A percentile compares a stretch with the other conserved stretches of the same genome.
phyloP scores from a whole-genome alignment of 2,113 vertebrate species.

The Chaetops frenatus region DNA sequence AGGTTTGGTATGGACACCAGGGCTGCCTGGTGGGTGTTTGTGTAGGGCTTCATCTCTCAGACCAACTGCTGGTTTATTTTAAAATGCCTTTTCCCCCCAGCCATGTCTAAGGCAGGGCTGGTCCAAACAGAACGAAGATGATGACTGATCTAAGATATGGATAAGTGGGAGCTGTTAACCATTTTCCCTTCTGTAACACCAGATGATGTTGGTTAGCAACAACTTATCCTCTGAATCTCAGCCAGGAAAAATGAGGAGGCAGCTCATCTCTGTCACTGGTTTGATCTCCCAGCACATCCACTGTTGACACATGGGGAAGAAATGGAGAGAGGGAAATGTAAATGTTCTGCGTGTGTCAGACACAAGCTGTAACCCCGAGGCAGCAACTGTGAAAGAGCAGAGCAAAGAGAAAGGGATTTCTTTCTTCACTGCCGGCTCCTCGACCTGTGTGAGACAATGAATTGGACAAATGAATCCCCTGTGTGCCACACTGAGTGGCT shows the following conservation, averaged over 20 bases:
- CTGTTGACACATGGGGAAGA: constrained; percentile 37
- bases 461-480: not conserved
- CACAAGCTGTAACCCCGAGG: not conserved
- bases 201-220: constrained; percentile 53
- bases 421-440: not conserved
- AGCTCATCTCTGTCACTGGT: constrained; percentile 43
- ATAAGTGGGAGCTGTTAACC: constrained; percentile 14
- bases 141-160: not conserved
- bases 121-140: not conserved
- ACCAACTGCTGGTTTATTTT: not conserved
- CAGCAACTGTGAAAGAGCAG: constrained; percentile 13
- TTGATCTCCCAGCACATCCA: constrained; percentile 28
- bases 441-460: not conserved
- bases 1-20: not conserved
- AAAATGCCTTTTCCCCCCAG: not conserved
- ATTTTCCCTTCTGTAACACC: constrained; percentile 15
- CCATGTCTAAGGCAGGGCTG: not conserved
- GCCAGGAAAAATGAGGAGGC: constrained; percentile 48
- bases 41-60: not conserved
- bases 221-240: constrained; percentile 41
- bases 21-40: not conserved
- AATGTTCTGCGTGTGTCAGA: constrained; percentile 8
- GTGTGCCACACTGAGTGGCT: not conserved
- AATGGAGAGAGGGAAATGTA: constrained; percentile 27
- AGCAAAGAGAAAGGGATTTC: not conserved